Evolutionary conservation across 2,888 invertebrate genomes (phyloP).

Genomic region (Phyto melanocephala): DNA sequence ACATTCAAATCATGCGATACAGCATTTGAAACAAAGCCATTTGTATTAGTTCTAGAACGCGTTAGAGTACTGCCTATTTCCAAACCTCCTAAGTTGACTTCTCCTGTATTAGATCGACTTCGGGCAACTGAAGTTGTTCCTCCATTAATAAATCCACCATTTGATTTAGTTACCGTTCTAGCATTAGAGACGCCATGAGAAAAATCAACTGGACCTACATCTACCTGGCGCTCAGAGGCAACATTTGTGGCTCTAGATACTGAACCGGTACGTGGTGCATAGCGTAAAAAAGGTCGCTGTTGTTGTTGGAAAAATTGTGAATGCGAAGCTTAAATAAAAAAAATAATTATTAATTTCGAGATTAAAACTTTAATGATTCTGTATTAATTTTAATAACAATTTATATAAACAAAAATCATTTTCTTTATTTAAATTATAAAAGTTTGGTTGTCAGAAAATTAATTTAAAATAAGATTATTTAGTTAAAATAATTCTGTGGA

Average conservation of each 20-base stretch:
- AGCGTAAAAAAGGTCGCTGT: neutral
- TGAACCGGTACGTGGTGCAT: conserved; percentile 67
- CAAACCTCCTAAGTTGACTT: conserved; percentile 73
- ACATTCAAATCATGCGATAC: conserved; percentile 73
- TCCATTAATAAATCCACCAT: conserved; percentile 69
- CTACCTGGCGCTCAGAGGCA: conserved; percentile 71
- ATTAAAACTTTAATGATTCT: too few relatives aligned
- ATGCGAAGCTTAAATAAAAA: conserved; percentile 8
- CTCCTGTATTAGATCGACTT: conserved; percentile 72
- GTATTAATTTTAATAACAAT: too few relatives aligned
- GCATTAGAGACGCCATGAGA: conserved; percentile 72
- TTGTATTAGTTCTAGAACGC: conserved; percentile 69
- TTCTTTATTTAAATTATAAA: too few relatives aligned
- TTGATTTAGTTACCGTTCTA: conserved; percentile 69
- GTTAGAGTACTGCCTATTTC: conserved; percentile 75
- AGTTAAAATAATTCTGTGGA: too few relatives aligned
- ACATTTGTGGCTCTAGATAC: conserved; percentile 72
- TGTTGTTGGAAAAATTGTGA: conserved; percentile 19
- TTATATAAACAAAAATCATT: too few relatives aligned
- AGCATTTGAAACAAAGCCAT: conserved; percentile 70
- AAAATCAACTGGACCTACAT: conserved; percentile 69
- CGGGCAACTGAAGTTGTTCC: conserved; percentile 70
- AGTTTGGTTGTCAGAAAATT: too few relatives aligned
- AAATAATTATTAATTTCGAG: neutral
- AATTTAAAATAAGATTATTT: too few relatives aligned